Evolutionary conservation across 2,888 invertebrate genomes (phyloP), one percentile per base, ranked within the genome.

Genomic region (Drosophila nr. fundita): DNA sequence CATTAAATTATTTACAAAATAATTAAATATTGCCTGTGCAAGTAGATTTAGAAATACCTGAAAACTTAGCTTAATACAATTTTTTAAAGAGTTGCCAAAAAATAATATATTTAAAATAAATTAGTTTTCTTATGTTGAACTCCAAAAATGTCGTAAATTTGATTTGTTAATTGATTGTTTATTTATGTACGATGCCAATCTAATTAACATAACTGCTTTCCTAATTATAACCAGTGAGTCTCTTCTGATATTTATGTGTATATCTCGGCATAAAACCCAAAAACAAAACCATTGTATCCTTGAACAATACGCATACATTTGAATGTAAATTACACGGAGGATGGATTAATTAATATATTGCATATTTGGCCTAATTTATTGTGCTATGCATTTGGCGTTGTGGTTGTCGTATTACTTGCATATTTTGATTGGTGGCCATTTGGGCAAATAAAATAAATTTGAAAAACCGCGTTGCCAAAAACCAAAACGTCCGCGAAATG

Each of bases 381-480:
- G 59, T 42, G 55, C 48, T 59, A 66, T 70, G 42, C 55, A 68
- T 57, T 67, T 70, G 42, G 27, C 10, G 18, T 29, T 73, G 64
- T 18, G 78, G 70, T 45, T 62, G 52, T 57, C 68, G 54, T 59
- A 68, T 68, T 62, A 65, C 40, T 32, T 53, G 52, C 62, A 40
- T 38, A 2, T 21, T 21, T 71, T 65, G 72, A 88, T 80, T 83
- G 86, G 89, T 62, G 89, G 87, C 59, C 59, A 32, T 36, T 30
- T 49, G 29, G 45, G 64, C 29, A 73, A 73, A 73, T 84, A 45
- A 54, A 73, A 84, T 73, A 59, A 24, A 55, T 69, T 83, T 65
- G 27, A 2, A 52, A 36, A 68, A 36, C 63, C 61, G 45, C 13
- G 21, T 34, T 45, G 48, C 21, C 50, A 58, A 58, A 72, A 80